Evolutionary conservation across 2,888 invertebrate species (phyloP), one percentile per base, ranked within the genome.

Genomic region (Mystacides longicornis): DNA sequence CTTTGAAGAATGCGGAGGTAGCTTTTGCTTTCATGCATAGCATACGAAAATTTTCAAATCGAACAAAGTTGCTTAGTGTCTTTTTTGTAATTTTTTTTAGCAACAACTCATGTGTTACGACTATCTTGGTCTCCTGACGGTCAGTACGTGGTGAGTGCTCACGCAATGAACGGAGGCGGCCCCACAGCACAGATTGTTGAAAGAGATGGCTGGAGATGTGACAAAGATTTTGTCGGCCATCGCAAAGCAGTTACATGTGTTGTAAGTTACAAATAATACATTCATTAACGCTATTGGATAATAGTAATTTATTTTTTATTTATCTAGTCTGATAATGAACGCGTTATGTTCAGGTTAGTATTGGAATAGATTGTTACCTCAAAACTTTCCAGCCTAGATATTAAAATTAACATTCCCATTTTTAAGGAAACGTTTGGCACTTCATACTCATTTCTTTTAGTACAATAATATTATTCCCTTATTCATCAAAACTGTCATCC

Each of bases 101-200:
- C 88, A 9, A 96, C 95, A 1, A 97, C 97, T 0, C 94, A 95
- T 70, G 91, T 95, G 11, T 75, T 97, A 9, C 81, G 98, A 0
- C 77, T 95, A 23, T 90, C 92, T 47, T 99, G 99, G 99, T 96
- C 97, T 1, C 97, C 99, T 0, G 99, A 99, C 74, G 99, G 93
- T 0, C 93, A 94, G 69, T 95, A 94, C 73, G 80, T 99, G 58
- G 87, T 99, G 19, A 95, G 97, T 0, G 97, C 99, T 2, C 96
- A 98, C 75, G 96, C 98, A 0, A 97, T 96, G 92, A 99, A 99
- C 71, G 95, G 96, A 51, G 92, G 93, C 9, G 97, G 96, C 0
- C 97, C 98, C 0, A 96, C 96, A 0, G 96, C 98, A 1, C 94
- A 95, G 72, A 95, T 99, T 62, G 90, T 99, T 47, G 91, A 92